Percentiles rank a stretch among this genome's conserved stretches.
Evolutionary conservation across 2,797 vertebrate species (phyloP).

Genomic region (Rhincodon typus): DNA sequence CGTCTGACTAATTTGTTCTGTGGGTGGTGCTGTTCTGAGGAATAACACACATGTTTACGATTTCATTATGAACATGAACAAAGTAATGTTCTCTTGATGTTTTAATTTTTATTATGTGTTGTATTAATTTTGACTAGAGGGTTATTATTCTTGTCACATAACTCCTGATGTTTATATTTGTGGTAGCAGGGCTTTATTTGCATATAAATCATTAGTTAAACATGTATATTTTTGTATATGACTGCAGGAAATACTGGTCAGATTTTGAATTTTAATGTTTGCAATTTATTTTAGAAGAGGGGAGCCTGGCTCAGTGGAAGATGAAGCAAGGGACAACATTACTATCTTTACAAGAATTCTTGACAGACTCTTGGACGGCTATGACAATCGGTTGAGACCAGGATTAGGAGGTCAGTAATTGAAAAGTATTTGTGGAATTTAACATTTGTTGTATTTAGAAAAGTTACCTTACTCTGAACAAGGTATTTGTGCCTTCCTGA

Average conservation of each 20-base stretch:
- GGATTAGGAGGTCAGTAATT: conserved; percentile 84
- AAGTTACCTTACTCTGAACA: not conserved
- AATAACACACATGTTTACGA: not conserved
- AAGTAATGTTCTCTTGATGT: not conserved
- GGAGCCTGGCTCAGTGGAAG: conserved; percentile 71
- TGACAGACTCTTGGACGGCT: conserved; percentile 94
- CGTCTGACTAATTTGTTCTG: not conserved
- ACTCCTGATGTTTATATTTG: not conserved
- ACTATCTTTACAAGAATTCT: conserved; percentile 95
- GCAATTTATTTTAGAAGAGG: conserved; percentile 68
- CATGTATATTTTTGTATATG: not conserved
- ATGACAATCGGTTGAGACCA: conserved; percentile 94
- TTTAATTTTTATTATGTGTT: not conserved
- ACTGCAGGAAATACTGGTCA: conserved; percentile 32
- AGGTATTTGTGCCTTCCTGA: not conserved
- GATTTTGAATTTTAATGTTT: conserved; percentile 45
- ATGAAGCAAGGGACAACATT: conserved; percentile 94
- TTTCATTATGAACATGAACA: not conserved
- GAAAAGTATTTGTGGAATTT: conserved; percentile 40
- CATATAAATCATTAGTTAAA: not conserved
- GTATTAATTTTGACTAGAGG: not conserved
- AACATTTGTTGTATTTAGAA: not conserved
- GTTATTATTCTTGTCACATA: not conserved
- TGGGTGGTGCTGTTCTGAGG: not conserved
- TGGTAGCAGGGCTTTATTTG: not conserved